These are phyloP conservation scores for Dinoponera quadriceps DNA, from an alignment of 1,140 invertebrate species.

Conservation along the genomic window DNA sequence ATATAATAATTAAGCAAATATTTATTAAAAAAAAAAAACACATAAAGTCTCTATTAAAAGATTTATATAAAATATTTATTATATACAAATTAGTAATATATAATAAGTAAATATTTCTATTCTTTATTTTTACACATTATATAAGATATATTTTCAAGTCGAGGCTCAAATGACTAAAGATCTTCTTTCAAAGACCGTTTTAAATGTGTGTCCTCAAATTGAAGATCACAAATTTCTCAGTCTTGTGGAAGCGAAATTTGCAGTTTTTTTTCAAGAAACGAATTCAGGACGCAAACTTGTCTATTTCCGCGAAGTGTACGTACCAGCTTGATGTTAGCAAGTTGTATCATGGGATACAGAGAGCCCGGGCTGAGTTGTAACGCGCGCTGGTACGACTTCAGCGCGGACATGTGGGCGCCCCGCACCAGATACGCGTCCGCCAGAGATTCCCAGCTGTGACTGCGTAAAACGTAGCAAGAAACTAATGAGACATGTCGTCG, in stretches of 20 bases:
- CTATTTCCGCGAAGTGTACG: constrained; percentile 29
- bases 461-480: constrained; percentile 74
- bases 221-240: not conserved
- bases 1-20: too few species aligned
- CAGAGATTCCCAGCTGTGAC: constrained; percentile 93
- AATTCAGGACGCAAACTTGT: not conserved
- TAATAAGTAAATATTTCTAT: too few species aligned
- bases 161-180: too few species aligned
- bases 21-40: too few species aligned
- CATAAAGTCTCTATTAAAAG: too few species aligned
- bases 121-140: too few species aligned
- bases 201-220: too few species aligned
- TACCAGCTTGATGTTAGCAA: constrained; percentile 92
- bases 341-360: constrained; percentile 92
- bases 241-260: not conserved
- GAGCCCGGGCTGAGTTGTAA: constrained; percentile 89
- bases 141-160: too few species aligned
- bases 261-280: too few species aligned
- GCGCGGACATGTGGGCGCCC: constrained; percentile 93
- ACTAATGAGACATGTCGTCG: not conserved
- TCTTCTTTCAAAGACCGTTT: too few species aligned
- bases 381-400: constrained; percentile 94
- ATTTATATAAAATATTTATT: too few species aligned
- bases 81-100: too few species aligned
- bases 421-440: constrained; percentile 94